Base-by-base conservation (phyloP, 30 jellyfish, hydroid and myxozoan genomes). In the Turritopsis dohrnii region DNA sequence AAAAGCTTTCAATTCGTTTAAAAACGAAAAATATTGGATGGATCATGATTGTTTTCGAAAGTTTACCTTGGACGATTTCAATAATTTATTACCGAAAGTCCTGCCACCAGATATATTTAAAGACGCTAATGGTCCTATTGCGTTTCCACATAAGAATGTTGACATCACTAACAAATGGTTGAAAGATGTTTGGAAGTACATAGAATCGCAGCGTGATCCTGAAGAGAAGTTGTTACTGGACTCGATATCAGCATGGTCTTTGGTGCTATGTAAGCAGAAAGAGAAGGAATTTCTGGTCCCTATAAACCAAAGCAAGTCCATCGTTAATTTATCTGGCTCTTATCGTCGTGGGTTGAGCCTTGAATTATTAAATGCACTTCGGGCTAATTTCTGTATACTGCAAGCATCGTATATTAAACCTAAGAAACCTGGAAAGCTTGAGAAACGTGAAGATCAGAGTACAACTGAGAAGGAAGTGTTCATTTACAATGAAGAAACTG, bases 51-150 rank as follows among this genome's bases (percentile, higher is more conserved):
- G 52, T 1, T 80, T 80, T 53, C 52, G 0, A 41, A 1, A 80
- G 17, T 80, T 80, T 80, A 41, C 52, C 21, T 19, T 80, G 54
- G 24, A 0, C 0, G 81, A 80, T 1, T 65, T 80, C 28, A 84
- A 41, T 41, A 1, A 52, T 1, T 80, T 80, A 28, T 28, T 80
- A 0, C 52, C 52, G 21, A 28, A 19, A 1, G 53, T 52, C 1
- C 1, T 80, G 26, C 85, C 81, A 13, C 18, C 29, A 7, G 53
- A 80, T 0, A 0, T 3, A 4, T 80, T 52, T 0, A 16, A n/a
- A 0, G 79, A 53, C 0, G 25, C 60, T 17, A 16, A 31, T 21
- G 25, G 1, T 75, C 60, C 4, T 76, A 75, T 75, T 75, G 0
- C 28, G 16, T 0, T 75, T 75, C 25, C 83, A 26, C 0, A 28